A percentile compares a stretch with the other conserved stretches of the same genome.
These are phyloP conservation scores for Oreochromis niloticus DNA, from an alignment of 2,113 vertebrate species.

Conservation along the genomic window DNA sequence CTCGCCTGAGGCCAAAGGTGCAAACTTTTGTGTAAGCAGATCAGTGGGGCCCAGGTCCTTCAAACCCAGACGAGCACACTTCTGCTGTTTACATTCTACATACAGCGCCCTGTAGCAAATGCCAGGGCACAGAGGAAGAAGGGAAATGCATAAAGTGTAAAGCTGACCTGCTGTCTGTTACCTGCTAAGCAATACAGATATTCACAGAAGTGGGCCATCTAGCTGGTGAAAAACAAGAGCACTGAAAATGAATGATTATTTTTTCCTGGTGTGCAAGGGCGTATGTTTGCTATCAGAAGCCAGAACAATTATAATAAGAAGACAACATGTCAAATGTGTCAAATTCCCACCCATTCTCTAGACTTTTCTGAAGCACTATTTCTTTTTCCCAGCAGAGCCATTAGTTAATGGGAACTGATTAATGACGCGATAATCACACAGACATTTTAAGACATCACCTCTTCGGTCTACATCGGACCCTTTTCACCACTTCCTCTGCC, in stretches of 20 bases:
- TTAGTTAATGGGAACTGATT: not conserved
- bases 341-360: not conserved
- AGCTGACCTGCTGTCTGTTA: not conserved
- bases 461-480: not conserved
- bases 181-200: not conserved
- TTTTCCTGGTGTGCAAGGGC: not conserved
- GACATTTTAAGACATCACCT: constrained; percentile 8
- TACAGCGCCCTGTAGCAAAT: not conserved
- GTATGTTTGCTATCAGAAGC: not conserved
- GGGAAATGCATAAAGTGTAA: not conserved
- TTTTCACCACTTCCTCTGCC: not conserved
- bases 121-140: not conserved
- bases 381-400: not conserved
- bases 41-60: not conserved
- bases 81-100: not conserved
- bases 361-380: not conserved
- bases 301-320: not conserved
- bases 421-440: not conserved
- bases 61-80: not conserved
- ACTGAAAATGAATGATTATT: not conserved
- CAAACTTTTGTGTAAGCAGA: not conserved
- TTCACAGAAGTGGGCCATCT: not conserved
- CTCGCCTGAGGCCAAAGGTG: not conserved
- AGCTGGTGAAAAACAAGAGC: not conserved
- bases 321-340: not conserved